Evolutionary conservation across 1,140 invertebrate species (phyloP).

Genomic region (Drosophila prosaltans): DNA sequence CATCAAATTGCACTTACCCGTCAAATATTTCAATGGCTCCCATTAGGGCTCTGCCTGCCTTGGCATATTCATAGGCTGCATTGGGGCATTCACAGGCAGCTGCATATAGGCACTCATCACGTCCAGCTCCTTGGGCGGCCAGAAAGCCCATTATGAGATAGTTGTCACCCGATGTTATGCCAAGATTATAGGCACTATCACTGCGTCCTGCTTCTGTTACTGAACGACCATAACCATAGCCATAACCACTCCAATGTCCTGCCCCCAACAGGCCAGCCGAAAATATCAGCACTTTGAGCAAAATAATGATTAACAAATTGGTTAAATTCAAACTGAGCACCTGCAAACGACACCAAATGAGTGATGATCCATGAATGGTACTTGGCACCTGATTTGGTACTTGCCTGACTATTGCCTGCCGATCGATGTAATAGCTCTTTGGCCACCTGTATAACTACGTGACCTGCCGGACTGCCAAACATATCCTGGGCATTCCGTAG

Average conservation of each 20-base stretch:
- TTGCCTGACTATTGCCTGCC: slow-evolving; percentile 86
- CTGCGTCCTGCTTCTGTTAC: slow-evolving; percentile 71
- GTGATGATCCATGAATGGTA: too few relatives aligned
- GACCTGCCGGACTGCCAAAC: slow-evolving; percentile 84
- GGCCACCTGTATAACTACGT: slow-evolving; percentile 86
- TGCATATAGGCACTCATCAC: slow-evolving; percentile 89
- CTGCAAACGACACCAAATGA: slow-evolving; percentile 19
- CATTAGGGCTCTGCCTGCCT: slow-evolving; percentile 89
- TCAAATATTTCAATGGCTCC: slow-evolving; percentile 88
- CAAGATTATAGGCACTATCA: slow-evolving; percentile 80
- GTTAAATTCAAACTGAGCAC: slow-evolving; percentile 92
- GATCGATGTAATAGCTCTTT: slow-evolving; percentile 88
- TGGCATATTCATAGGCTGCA: slow-evolving; percentile 89
- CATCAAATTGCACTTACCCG: slow-evolving; percentile 84
- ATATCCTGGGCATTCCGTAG: slow-evolving; percentile 84
- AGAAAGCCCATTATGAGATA: slow-evolving; percentile 88
- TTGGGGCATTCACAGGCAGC: slow-evolving; percentile 90
- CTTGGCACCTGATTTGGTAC: background rate
- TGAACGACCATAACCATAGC: slow-evolving; percentile 83
- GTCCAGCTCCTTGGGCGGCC: slow-evolving; percentile 86
- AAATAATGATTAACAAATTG: slow-evolving; percentile 90
- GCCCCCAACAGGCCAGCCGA: slow-evolving; percentile 90
- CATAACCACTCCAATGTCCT: slow-evolving; percentile 86
- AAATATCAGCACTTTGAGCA: slow-evolving; percentile 91
- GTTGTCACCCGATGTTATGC: slow-evolving; percentile 87